A percentile compares a stretch with the other conserved stretches of the same genome.
phyloP scores from a whole-genome alignment of 2,113 vertebrate species.

The Pongo abelii region DNA sequence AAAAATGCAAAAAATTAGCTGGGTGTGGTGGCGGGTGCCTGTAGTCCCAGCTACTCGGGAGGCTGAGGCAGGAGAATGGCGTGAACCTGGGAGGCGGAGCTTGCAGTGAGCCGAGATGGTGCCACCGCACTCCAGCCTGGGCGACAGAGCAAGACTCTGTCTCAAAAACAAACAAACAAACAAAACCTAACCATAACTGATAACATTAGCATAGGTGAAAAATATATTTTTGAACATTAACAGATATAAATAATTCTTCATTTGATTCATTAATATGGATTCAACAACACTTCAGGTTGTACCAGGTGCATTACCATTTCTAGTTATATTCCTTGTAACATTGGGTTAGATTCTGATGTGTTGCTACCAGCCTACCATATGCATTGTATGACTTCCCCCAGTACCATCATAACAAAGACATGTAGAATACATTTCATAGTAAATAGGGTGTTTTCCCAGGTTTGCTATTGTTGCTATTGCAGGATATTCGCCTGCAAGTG shows the following conservation, averaged over 20 bases:
- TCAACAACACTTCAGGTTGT: neutral
- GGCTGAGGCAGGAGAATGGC: no score
- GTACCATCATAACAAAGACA: neutral
- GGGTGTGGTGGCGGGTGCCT: rapidly evolving
- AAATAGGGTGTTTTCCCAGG: neutral
- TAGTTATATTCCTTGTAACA: neutral
- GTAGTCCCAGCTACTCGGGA: no score
- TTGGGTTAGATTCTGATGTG: neutral
- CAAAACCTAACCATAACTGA: neutral
- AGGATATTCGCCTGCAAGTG: no score
- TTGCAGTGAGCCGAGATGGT: no score
- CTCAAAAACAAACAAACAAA: no score
- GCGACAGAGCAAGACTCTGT: no score
- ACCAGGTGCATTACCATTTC: neutral
- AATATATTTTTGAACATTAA: neutral
- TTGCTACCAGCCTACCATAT: neutral
- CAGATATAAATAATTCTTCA: neutral
- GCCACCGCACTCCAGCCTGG: no score
- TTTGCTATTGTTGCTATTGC: neutral
- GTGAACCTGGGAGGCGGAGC: no score
- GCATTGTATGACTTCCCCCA: neutral
- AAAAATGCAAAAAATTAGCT: no score
- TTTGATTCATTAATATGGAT: neutral
- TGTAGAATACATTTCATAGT: neutral
- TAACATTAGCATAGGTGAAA: neutral